Evolutionary conservation across 2,797 vertebrate species (phyloP).

Genomic region (Eurystomus glaucurus): DNA sequence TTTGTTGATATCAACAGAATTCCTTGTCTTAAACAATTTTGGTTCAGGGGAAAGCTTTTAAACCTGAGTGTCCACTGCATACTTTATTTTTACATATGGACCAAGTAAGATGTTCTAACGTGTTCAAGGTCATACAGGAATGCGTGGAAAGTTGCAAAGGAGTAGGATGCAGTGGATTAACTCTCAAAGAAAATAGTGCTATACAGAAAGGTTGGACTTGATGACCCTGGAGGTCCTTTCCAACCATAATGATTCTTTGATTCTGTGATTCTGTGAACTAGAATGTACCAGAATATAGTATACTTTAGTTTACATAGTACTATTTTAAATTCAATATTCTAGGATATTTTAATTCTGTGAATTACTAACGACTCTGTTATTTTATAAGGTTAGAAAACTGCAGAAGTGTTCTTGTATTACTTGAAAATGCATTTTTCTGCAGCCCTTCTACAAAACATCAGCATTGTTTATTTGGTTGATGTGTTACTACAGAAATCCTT

Average conservation of each 20-base stretch:
- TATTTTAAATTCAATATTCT: neutral
- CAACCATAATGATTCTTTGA: no score
- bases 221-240: no score
- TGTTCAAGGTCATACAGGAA: neutral
- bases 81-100: neutral
- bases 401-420: neutral
- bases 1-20: neutral
- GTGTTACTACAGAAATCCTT: neutral
- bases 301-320: neutral
- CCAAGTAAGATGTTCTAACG: neutral
- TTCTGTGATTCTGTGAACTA: neutral
- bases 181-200: neutral
- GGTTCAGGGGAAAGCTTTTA: neutral
- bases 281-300: neutral
- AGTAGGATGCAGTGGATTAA: neutral
- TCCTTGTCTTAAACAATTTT: neutral
- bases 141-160: neutral
- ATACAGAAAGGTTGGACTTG: neutral
- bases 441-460: neutral
- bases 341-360: neutral
- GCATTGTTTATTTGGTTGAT: neutral
- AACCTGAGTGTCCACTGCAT: neutral
- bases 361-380: neutral
- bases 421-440: neutral
- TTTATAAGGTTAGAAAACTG: neutral